Evolutionary conservation across 2,888 invertebrate genomes (phyloP), one percentile per base, ranked within the genome.

Genomic region (Tribolium freemani): DNA sequence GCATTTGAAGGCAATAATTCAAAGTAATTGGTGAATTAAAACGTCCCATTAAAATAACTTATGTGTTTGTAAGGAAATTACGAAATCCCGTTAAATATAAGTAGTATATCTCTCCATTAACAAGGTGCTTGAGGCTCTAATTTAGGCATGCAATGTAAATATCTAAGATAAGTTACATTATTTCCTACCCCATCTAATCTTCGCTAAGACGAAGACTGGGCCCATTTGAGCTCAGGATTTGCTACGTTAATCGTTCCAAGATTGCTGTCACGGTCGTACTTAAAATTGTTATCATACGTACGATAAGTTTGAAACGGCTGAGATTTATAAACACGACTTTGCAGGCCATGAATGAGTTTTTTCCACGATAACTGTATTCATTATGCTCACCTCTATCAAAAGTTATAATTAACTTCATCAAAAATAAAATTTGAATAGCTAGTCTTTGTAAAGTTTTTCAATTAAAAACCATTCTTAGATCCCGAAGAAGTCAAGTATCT

Each of bases 91-190:
- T 79, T 80, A 78, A 80, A 79, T 79, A 79, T 80, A 79, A 80
- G 79, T 80, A 78, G 78, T 78, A 78, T 77, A 79, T 78, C 77
- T 82, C 79, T 80, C 81, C 80, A 82, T 83, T 83, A 82, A 82
- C 82, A 82, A 80, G 80, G 82, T 82, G 80, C 81, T 82, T 79
- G 79, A 77, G 81, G 80, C 77, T 77, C 76, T 81, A 82, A 82
- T 81, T 80, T 82, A 81, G 79, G 79, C 79, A 77, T 78, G 78
- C 78, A 78, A 80, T 82, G 81, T 83, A 83, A 83, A 82, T 83
- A 83, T 83, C 81, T 79, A 76, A 81, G 81, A 81, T 82, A 82
- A 81, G 80, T 82, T 81, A 80, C 81, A 81, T 81, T 81, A 82
- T 81, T 81, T 81, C 81, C 76, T 77, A 79, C 78, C 79, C 76